Base-by-base conservation (phyloP, 2,113 vertebrate species). In the Columba livia region DNA sequence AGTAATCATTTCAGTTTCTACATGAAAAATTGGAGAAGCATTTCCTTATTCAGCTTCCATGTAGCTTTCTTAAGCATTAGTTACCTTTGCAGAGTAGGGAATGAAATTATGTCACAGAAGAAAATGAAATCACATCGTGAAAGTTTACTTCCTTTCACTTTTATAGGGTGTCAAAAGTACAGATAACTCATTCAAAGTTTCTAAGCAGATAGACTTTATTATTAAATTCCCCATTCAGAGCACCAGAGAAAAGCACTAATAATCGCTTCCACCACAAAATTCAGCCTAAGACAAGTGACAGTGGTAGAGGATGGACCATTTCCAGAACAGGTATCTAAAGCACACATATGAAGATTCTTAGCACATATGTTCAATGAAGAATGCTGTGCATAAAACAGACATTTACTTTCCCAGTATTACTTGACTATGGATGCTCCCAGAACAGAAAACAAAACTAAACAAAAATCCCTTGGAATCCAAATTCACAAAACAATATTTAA, bases 131-230 rank as follows among this genome's bases (percentile, higher is more conserved):
- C 32, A 61, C 28, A 12, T 5, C 28, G 18, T 69, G 34, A 50
- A 78, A 62, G 61, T 29, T 82, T 67, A n/a, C 26, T 84, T 79
- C 54, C 84, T 87, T 85, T 73, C 67, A 58, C 42, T 91, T 88
- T 72, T 91, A 74, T 75, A 72, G 51, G 32, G 15, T 58, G 40
- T 58, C 47, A 79, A 6, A 79, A 89, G n/a, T 34, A 50, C n/a
- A 73, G 38, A 6, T 7, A 62, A 86, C 57, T 61, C 73, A 79
- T 17, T 66, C n/a, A 70, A 83, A 88, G n/a, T 93, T 73, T n/a
- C 72, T 60, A 67, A 40, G 23, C 26, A 56, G 60, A 57, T 6
- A 58, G 17, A 65, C 69, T 91, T 85, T 61, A 67, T 50, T 87
- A 79, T 7, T 71, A 54, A 77, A 62, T 61, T 79, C 24, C 36